These are phyloP conservation scores for Patiria pectinifera DNA, from an alignment of 53 echinoderm and acorn worm genomes.

Conservation along the genomic window DNA sequence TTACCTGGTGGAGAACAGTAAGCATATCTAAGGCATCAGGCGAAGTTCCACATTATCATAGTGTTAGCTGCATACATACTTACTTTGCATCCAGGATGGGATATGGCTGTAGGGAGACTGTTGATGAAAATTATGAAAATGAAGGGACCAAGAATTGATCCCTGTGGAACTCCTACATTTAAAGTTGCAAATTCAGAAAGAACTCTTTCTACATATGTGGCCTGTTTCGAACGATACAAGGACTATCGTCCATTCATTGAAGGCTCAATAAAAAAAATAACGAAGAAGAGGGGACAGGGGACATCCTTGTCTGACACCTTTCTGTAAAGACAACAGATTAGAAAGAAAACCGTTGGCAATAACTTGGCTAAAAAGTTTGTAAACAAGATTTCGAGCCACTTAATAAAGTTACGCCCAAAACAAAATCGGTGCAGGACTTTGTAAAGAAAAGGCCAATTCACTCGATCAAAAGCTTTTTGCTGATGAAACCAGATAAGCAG, in stretches of 20 bases:
- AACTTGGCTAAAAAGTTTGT: constrained; percentile 44
- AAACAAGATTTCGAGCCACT: constrained; percentile 65
- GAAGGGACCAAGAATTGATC: too few species aligned
- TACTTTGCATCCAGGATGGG: too few species aligned
- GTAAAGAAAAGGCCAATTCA: constrained; percentile 46
- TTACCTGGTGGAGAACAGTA: too few species aligned
- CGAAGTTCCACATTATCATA: too few species aligned
- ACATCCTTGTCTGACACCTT: constrained; percentile 63
- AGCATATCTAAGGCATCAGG: too few species aligned
- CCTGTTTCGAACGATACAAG: background rate
- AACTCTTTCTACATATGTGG: too few species aligned
- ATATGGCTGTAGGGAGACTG: too few species aligned
- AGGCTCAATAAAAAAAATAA: constrained; percentile 28
- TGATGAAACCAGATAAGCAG: constrained; percentile 56
- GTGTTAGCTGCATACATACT: too few species aligned
- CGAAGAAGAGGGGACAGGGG: background rate
- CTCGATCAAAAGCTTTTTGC: constrained; percentile 50
- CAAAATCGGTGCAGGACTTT: constrained; percentile 19
- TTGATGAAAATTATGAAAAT: too few species aligned
- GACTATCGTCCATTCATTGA: constrained; percentile 41
- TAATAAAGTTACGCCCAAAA: constrained; percentile 53
- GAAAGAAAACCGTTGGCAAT: constrained; percentile 57
- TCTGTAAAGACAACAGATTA: background rate
- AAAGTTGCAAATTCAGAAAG: too few species aligned
- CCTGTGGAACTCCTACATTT: too few species aligned